These are phyloP conservation scores for Ametastegia equiseti DNA, from an alignment of 2,888 invertebrate genomes.

Conservation along the genomic window DNA sequence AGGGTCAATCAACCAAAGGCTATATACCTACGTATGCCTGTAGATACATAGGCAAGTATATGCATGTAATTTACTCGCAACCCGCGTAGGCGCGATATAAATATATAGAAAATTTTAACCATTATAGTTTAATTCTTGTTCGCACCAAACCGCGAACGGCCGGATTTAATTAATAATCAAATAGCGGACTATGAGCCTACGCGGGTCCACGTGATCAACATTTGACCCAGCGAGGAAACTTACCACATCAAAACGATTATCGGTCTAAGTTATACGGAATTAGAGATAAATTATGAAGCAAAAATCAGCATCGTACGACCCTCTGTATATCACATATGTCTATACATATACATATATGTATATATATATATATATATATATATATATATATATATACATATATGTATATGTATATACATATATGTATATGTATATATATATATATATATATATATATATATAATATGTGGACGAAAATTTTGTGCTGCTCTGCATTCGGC, in stretches of 20 bases:
- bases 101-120: conserved; percentile 2
- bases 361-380: neutral
- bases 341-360: neutral
- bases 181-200: conserved; percentile 38
- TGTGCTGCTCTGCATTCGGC: neutral
- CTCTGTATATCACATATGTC: neutral
- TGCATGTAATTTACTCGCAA: neutral
- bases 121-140: neutral
- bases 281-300: neutral
- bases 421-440: neutral
- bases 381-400: neutral
- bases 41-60: neutral
- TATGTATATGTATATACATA: neutral
- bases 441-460: neutral
- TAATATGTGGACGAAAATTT: neutral
- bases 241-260: conserved; percentile 39
- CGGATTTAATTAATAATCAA: conserved; percentile 35
- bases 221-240: conserved; percentile 53
- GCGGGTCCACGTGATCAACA: conserved; percentile 50
- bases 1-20: neutral
- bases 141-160: neutral
- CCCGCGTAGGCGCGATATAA: neutral
- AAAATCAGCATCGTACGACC: neutral
- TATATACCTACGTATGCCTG: neutral
- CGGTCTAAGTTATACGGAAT: neutral